Conservation (phyloP, 1,140 invertebrate species). For the Eriocheir sinensis region DNA sequence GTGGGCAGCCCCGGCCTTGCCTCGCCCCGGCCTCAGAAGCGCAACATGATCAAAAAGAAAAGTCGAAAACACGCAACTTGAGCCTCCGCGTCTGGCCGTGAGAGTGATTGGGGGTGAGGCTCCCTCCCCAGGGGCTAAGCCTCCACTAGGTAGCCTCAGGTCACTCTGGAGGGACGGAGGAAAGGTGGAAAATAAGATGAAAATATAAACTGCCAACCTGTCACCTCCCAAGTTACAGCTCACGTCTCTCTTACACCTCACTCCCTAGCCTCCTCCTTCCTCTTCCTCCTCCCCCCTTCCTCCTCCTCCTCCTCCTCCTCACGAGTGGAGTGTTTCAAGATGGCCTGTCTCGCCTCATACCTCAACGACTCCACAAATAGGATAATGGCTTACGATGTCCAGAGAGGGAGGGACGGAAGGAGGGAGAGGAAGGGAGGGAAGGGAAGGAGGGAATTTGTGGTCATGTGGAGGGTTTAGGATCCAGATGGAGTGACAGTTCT, state of each 20-base stretch:
- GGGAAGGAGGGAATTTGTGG: neutral
- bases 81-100: slow-evolving; percentile 56
- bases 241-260: neutral
- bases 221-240: neutral
- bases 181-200: neutral
- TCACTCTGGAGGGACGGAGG: slow-evolving; percentile 30
- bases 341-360: slow-evolving; percentile 38
- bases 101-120: slow-evolving; percentile 20
- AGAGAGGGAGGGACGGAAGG: neutral
- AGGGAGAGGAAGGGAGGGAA: neutral
- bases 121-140: too few species aligned
- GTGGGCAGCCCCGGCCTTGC: too few species aligned
- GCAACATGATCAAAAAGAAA: slow-evolving; percentile 32
- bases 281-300: neutral
- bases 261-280: too few species aligned
- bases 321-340: neutral
- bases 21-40: slow-evolving; percentile 27
- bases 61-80: slow-evolving; percentile 13
- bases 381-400: slow-evolving; percentile 69
- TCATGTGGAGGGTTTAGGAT: neutral
- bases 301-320: neutral
- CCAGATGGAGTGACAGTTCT: neutral
- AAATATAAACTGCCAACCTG: neutral
- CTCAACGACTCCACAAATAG: slow-evolving; percentile 64
- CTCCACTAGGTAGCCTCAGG: too few species aligned